A percentile compares a stretch with the other conserved stretches of the same genome.
Conservation (phyloP, 2,113 vertebrate genomes). For the Dipodomys spectabilis region DNA sequence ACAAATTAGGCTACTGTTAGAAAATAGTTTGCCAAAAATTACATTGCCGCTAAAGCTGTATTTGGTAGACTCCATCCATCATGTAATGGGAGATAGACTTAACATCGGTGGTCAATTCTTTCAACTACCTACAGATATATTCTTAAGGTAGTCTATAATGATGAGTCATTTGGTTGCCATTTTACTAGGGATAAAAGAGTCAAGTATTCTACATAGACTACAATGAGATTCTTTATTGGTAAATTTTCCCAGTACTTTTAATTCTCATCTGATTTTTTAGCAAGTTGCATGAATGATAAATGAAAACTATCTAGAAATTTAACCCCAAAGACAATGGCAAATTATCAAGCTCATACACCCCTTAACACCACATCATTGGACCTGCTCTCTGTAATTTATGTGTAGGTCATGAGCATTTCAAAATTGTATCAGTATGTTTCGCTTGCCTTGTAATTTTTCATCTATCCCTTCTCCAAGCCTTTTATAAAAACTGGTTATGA, state of each 20-base stretch:
- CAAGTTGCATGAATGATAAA: neutral
- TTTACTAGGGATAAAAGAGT: conserved; percentile 18
- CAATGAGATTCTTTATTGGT: neutral
- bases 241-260: conserved; percentile 4
- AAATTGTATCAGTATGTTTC: neutral
- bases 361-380: neutral
- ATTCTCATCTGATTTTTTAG: conserved; percentile 51
- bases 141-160: conserved; percentile 23
- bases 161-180: conserved; percentile 13
- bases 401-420: neutral
- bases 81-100: conserved; percentile 16
- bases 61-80: conserved; percentile 2
- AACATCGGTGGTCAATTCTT: conserved; percentile 34
- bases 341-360: neutral
- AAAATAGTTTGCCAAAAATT: neutral
- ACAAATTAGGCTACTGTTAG: conserved; percentile 9
- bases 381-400: neutral
- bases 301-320: conserved; percentile 5
- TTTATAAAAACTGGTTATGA: neutral
- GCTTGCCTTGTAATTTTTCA: neutral
- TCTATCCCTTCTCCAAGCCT: neutral
- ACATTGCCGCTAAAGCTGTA: neutral
- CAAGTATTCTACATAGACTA: neutral
- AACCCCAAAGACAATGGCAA: neutral
- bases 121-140: neutral